phyloP scores from a whole-genome alignment of 2,888 invertebrate genomes.

The Prenolepis imparis region DNA sequence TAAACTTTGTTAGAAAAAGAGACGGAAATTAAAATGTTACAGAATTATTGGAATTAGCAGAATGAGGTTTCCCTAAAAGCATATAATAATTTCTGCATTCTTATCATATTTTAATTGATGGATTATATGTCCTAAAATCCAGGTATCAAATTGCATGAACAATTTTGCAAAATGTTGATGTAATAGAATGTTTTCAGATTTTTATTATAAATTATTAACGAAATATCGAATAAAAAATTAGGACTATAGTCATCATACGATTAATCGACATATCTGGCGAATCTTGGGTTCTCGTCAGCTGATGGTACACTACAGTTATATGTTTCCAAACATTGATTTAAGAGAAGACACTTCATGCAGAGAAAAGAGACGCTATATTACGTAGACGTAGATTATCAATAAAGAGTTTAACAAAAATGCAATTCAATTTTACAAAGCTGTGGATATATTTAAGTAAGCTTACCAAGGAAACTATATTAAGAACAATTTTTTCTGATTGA shows the following conservation, averaged over 20 bases:
- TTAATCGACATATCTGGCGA: no score
- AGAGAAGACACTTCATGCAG: not conserved
- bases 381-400: not conserved
- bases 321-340: slow-evolving; percentile 6
- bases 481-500: not conserved
- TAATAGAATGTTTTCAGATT: not conserved
- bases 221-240: not conserved
- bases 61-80: not conserved
- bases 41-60: not conserved
- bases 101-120: not conserved
- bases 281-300: not conserved
- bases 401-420: not conserved
- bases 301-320: not conserved
- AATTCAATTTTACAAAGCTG: not conserved
- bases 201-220: not conserved
- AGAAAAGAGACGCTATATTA: not conserved
- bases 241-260: not conserved
- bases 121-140: not conserved
- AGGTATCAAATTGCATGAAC: not conserved
- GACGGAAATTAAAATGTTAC: not conserved
- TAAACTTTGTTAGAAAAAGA: not conserved
- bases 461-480: not conserved
- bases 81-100: slow-evolving; percentile 1
- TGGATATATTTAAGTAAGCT: not conserved
- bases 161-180: not conserved